Evolutionary conservation across 2,888 invertebrate species (phyloP).

Genomic region (Ectropis crepuscularia): DNA sequence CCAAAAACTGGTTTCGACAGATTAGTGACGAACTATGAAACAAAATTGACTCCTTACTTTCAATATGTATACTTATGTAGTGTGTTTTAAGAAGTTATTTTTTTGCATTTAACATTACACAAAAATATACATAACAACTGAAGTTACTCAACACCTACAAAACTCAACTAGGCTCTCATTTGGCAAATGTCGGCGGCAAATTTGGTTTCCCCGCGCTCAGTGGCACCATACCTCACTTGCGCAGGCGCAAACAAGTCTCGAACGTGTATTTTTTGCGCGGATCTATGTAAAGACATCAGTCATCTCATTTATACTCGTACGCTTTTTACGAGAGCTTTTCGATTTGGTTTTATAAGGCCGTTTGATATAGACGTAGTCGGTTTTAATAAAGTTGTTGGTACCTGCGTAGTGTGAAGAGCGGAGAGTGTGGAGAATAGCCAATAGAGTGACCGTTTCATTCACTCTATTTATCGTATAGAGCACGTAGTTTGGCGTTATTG

Average conservation of each 20-base stretch:
- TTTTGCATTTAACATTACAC: no score
- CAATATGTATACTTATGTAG: no score
- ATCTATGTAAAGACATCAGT: constrained; percentile 40
- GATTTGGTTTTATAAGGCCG: constrained; percentile 18
- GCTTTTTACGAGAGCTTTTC: constrained; percentile 28
- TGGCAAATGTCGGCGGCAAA: no score
- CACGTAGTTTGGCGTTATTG: neutral
- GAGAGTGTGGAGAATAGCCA: neutral
- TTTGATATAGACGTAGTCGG: constrained; percentile 19
- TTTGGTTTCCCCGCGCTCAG: constrained; percentile 20
- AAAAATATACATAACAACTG: no score
- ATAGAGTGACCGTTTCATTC: constrained; percentile 7
- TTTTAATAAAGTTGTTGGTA: constrained; percentile 19
- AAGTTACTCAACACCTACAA: no score
- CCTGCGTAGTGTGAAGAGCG: neutral
- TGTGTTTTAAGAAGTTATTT: no score
- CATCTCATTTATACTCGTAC: constrained; percentile 30
- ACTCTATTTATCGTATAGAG: neutral
- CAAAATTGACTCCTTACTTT: no score
- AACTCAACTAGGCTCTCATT: no score
- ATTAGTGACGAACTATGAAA: no score
- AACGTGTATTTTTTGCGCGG: constrained; percentile 35
- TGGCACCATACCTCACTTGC: constrained; percentile 25
- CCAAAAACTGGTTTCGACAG: no score
- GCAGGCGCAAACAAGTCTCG: constrained; percentile 37